These are phyloP conservation scores for Onychomys arenicola DNA, from an alignment of 2,797 vertebrate species.

Conservation along the genomic window DNA sequence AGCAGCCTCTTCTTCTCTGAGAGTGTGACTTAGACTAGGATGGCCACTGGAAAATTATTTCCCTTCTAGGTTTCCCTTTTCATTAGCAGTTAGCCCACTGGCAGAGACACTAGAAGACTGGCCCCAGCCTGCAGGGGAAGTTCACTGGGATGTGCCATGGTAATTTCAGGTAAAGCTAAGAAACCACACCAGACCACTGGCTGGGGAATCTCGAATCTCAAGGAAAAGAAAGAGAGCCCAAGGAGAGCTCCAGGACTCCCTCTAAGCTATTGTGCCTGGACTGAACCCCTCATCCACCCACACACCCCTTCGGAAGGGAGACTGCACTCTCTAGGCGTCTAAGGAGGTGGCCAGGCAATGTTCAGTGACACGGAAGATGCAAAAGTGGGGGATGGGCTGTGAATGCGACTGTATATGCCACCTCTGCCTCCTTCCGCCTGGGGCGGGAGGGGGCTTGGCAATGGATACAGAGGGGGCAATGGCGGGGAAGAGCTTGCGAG, in stretches of 20 bases:
- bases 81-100: background rate
- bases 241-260: background rate
- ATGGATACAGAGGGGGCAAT: background rate
- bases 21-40: background rate
- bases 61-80: background rate
- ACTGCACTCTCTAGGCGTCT: background rate
- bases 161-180: background rate
- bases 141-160: background rate
- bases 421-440: background rate
- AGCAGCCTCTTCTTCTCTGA: background rate
- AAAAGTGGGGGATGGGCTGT: conserved; percentile 6
- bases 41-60: background rate
- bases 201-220: background rate
- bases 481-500: background rate
- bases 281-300: background rate
- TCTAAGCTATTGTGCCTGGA: background rate
- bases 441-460: background rate
- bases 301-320: background rate
- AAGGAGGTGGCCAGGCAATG: background rate
- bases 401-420: background rate
- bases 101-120: background rate
- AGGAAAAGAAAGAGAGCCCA: background rate
- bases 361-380: background rate
- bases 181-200: background rate
- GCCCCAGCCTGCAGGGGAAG: background rate